Conservation (phyloP, 2,888 invertebrate species). For the Drosophila sordidula region DNA sequence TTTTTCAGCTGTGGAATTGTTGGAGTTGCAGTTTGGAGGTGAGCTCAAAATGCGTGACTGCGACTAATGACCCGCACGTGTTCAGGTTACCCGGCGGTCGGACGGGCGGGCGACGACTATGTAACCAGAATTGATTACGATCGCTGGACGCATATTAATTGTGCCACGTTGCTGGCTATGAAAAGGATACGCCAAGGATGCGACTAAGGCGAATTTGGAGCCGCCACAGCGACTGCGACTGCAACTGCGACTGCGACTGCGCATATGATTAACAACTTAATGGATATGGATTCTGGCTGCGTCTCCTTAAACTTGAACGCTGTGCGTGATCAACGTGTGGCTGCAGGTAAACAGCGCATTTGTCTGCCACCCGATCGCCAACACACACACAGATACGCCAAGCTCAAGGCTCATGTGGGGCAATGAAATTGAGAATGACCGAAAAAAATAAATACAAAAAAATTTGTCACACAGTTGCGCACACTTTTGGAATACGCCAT, state of each 20-base stretch:
- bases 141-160: constrained; percentile 82
- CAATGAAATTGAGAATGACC: constrained; percentile 39
- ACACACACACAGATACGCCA: constrained; percentile 20
- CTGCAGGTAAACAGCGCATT: constrained; percentile 83
- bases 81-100: constrained; percentile 57
- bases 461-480: constrained; percentile 65
- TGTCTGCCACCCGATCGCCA: constrained; percentile 70
- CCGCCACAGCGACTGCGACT: constrained; percentile 18
- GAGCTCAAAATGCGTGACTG: constrained; percentile 82
- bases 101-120: constrained; percentile 30
- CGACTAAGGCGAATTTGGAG: constrained; percentile 38
- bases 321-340: constrained; percentile 59
- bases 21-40: constrained; percentile 49
- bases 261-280: constrained; percentile 84
- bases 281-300: constrained; percentile 54
- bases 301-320: constrained; percentile 17
- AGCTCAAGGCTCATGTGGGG: constrained; percentile 42
- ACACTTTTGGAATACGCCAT: constrained; percentile 27
- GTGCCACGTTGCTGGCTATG: constrained; percentile 63
- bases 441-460: constrained; percentile 45
- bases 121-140: constrained; percentile 82
- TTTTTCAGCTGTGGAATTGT: constrained; percentile 24
- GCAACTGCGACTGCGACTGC: constrained; percentile 64
- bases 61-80: constrained; percentile 83
- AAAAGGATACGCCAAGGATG: constrained; percentile 75